phyloP scores from a whole-genome alignment of 37 sponge, comb jelly and placozoan genomes.

The Chondrilla cf. caribensis region DNA sequence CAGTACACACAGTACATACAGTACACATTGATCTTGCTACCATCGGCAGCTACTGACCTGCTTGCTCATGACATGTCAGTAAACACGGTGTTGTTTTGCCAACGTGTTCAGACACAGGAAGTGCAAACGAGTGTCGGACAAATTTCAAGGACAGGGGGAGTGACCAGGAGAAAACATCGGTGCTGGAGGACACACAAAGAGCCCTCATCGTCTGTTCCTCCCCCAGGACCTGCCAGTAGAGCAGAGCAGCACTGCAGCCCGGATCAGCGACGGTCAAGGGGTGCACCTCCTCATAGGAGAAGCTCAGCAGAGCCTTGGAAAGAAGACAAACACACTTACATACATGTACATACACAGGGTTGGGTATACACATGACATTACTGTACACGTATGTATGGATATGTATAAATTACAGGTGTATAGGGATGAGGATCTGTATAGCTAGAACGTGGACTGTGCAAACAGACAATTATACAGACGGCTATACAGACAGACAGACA shows the following conservation, averaged over 20 bases:
- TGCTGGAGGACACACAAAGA: conserved; percentile 5
- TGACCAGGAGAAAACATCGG: conserved; percentile 42
- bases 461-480: too few species aligned
- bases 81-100: conserved; percentile 18
- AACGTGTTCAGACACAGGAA: conserved; percentile 26
- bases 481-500: too few species aligned
- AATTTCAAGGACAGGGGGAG: conserved; percentile 56
- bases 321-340: neutral
- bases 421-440: too few species aligned
- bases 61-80: conserved; percentile 52
- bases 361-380: too few species aligned
- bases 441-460: too few species aligned
- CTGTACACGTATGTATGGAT: too few species aligned
- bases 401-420: too few species aligned
- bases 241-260: neutral
- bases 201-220: neutral
- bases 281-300: conserved; percentile 29
- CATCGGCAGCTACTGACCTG: neutral
- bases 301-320: conserved; percentile 8
- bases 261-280: neutral
- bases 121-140: conserved; percentile 70
- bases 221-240: conserved; percentile 39
- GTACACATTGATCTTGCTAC: too few species aligned
- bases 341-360: neutral
- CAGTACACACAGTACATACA: too few species aligned